A percentile compares a stretch with the other conserved stretches of the same genome.
phyloP scores from a whole-genome alignment of 2,113 vertebrate species.

The Lampris incognitus region DNA sequence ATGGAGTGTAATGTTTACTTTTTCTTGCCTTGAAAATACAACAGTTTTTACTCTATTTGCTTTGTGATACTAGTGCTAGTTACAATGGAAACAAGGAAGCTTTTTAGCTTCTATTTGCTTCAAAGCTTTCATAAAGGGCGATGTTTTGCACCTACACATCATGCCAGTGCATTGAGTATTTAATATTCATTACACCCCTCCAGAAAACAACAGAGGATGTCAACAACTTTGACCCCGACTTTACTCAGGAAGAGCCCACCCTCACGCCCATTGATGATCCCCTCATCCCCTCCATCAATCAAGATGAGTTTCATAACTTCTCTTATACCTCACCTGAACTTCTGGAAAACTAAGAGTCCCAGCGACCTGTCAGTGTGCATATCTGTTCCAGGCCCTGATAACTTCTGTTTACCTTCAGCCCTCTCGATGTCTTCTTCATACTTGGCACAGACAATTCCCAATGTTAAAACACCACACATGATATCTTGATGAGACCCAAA shows the following conservation, averaged over 20 bases:
- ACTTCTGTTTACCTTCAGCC: background rate
- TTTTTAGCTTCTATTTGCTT: no score
- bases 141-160: background rate
- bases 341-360: constrained; percentile 50
- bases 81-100: no score
- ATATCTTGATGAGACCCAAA: constrained; percentile 51
- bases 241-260: constrained; percentile 93
- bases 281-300: constrained; percentile 90
- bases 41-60: no score
- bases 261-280: constrained; percentile 94
- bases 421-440: constrained; percentile 21
- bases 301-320: constrained; percentile 96
- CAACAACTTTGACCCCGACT: constrained; percentile 99
- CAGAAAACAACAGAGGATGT: constrained; percentile 96
- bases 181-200: background rate
- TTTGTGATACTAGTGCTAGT: background rate
- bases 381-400: background rate
- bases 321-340: constrained; percentile 91
- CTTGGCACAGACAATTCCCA: constrained; percentile 32
- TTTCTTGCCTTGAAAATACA: background rate
- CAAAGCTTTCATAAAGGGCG: background rate
- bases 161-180: background rate
- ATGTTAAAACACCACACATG: background rate
- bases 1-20: background rate
- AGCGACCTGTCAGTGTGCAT: background rate